Base-by-base conservation (phyloP, 1,140 invertebrate genomes). In the Tigriopus japonicus region DNA sequence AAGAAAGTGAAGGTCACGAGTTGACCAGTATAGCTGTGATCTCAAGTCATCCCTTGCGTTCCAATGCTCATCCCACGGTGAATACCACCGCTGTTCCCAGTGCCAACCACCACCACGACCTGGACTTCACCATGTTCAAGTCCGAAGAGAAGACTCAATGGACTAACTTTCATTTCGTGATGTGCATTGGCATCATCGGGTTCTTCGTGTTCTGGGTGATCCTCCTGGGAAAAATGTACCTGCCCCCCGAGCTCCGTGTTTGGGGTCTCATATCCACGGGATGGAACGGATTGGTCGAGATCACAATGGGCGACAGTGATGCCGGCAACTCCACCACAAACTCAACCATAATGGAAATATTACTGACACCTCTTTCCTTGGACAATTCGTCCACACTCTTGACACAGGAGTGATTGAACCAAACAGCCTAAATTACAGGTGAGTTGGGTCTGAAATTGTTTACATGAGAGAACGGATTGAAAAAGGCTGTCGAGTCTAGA, bases 201-300 rank as follows among this genome's bases (percentile, higher is more conserved):
- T 59, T 59, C 56, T 43, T 59, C 35, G 56, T 59, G 13, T 59
- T 59, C 42, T 59, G 56, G 56, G 42, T 59, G 45, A 19, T 59
- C 17, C 40, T 59, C 13, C 42, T 59, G 21, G n/a, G 45, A 15
- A 15, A 21, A 21, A 49, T 49, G 45, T 49, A 49, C 45, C 45
- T 49, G 45, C 45, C 45, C 3, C 45, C 45, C 6, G 45, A 49
- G 45, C 21, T 49, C 10, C 45, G 21, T 6, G 21, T 49, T 21
- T 49, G 45, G 45, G 45, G 45, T 6, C 45, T 21, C 3, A 21
- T 35, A 35, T 35, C 28, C 9, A 5, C 28, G 28, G 28, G 28
- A 3, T 35, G 28, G 28, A 35, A 35, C 28, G 28, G 28, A 9
- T 5, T 35, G 28, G 28, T 35, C 28, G 9, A 35, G 28, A 5